A percentile compares a stretch with the other conserved stretches of the same genome.
phyloP scores from a whole-genome alignment of 2,113 vertebrate species.

The Camelus bactrianus region DNA sequence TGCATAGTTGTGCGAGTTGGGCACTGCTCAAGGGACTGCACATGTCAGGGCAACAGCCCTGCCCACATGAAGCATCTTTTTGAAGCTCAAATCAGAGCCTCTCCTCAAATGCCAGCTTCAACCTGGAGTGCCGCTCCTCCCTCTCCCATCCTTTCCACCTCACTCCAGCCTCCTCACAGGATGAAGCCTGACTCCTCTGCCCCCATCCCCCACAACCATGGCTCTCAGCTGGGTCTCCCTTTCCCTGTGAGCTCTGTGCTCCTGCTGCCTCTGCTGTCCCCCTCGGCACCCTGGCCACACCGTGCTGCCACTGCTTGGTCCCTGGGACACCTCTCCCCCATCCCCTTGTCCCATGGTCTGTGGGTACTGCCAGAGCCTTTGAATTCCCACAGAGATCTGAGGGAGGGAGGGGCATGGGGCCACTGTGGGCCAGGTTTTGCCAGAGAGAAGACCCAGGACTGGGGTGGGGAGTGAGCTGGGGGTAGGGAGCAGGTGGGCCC shows the following conservation, averaged over 20 bases:
- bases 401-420: not conserved
- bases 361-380: too few species aligned
- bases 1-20: fast-evolving
- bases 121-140: fast-evolving
- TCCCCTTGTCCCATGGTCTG: too few species aligned
- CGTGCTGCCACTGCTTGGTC: not conserved
- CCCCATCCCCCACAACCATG: fast-evolving
- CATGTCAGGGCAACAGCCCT: fast-evolving
- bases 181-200: not conserved
- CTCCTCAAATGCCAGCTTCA: fast-evolving
- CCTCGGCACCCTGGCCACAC: fast-evolving
- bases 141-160: too few species aligned
- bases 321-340: not conserved
- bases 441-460: not conserved
- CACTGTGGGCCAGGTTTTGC: not conserved
- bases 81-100: fast-evolving
- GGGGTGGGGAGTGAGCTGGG: not conserved
- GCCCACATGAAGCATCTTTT: not conserved
- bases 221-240: not conserved
- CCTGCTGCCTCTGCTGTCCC: not conserved
- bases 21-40: fast-evolving
- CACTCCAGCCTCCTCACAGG: not conserved
- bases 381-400: not conserved
- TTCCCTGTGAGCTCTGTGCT: fast-evolving
- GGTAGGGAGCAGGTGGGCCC: not conserved